Evolutionary conservation across 2,888 invertebrate genomes (phyloP).

Genomic region (Agonopterix subpropinquella): DNA sequence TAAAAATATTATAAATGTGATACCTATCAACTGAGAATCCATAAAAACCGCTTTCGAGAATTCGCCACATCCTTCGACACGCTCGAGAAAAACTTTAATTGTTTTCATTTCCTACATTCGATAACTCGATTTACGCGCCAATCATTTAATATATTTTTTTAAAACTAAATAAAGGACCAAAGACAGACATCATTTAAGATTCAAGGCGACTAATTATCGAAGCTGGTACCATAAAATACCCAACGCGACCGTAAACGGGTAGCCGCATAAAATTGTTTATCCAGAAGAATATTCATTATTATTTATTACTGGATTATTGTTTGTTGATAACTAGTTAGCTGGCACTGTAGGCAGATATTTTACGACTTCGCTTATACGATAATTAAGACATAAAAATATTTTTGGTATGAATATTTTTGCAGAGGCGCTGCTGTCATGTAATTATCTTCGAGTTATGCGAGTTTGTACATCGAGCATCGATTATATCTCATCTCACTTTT

Average conservation of each 20-base stretch:
- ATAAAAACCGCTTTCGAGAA: too few species aligned
- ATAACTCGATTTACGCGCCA: too few species aligned
- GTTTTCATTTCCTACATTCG: too few species aligned
- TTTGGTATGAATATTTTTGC: slow-evolving; percentile 23
- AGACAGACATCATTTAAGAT: background rate
- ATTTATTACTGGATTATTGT: slow-evolving; percentile 46
- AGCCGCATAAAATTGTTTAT: slow-evolving; percentile 25
- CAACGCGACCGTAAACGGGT: slow-evolving; percentile 11
- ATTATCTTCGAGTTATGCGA: background rate
- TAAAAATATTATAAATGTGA: too few species aligned
- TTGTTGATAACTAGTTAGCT: slow-evolving; percentile 35
- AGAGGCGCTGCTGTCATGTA: background rate
- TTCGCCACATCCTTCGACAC: too few species aligned
- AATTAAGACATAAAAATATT: slow-evolving; percentile 50
- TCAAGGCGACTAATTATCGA: slow-evolving; percentile 3
- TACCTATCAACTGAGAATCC: too few species aligned
- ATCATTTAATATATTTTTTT: too few species aligned
- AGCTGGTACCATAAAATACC: slow-evolving; percentile 4
- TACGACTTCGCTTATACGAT: slow-evolving; percentile 27
- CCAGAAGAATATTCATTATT: slow-evolving; percentile 37
- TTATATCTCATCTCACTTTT: too few species aligned
- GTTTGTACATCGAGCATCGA: too few species aligned
- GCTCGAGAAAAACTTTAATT: too few species aligned
- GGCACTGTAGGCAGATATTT: slow-evolving; percentile 16
- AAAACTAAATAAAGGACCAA: background rate